These are phyloP conservation scores for Caenorhabditis angaria DNA, from an alignment of 2,888 invertebrate species.

Conservation along the genomic window DNA sequence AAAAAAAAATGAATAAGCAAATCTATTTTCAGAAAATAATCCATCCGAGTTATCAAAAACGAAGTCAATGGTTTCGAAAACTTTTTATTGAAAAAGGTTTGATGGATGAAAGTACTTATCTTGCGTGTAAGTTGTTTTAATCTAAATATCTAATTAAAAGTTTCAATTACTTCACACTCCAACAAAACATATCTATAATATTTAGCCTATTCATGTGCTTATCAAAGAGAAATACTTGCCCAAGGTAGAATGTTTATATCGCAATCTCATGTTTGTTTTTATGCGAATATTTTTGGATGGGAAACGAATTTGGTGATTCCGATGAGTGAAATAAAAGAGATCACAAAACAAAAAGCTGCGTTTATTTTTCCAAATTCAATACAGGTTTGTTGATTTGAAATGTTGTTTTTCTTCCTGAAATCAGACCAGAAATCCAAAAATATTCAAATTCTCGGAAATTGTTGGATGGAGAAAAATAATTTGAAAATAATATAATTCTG, in stretches of 20 bases:
- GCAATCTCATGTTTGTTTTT: constrained; percentile 93
- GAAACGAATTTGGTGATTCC: constrained; percentile 79
- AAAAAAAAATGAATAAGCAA: neutral
- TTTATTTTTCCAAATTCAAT: constrained; percentile 94
- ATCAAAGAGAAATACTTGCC: constrained; percentile 92
- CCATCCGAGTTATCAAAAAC: constrained; percentile 54
- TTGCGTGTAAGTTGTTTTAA: constrained; percentile 44
- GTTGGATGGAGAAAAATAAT: neutral
- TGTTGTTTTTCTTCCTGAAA: neutral
- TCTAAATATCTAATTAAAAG: neutral
- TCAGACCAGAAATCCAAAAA: neutral
- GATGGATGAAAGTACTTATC: constrained; percentile 43
- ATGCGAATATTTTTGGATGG: constrained; percentile 90
- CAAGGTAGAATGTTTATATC: constrained; percentile 95
- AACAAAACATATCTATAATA: constrained; percentile 42
- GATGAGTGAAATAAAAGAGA: constrained; percentile 89
- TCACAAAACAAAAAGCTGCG: constrained; percentile 92
- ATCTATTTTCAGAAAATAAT: constrained; percentile 46
- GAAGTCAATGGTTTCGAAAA: constrained; percentile 50
- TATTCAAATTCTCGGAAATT: neutral
- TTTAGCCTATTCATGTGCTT: constrained; percentile 94
- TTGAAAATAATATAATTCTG: neutral
- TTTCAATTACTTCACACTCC: neutral
- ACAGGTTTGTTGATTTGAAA: constrained; percentile 74
- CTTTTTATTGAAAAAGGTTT: constrained; percentile 46